A percentile compares a stretch with the other conserved stretches of the same genome.
phyloP scores from a whole-genome alignment of 2,113 vertebrate species.

The Tympanuchus pallidicinctus region DNA sequence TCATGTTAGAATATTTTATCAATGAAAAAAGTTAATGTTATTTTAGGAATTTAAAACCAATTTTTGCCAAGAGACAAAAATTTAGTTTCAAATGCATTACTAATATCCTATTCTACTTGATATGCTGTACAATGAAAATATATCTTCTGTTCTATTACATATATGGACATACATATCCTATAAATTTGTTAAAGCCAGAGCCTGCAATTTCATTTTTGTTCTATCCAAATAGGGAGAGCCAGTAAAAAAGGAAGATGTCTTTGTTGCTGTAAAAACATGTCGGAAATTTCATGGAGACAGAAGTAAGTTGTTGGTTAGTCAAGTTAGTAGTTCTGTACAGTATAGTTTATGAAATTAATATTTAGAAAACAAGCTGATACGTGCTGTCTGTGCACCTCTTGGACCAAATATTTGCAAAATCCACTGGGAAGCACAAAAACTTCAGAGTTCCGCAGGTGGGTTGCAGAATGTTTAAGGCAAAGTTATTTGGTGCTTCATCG shows the following conservation, averaged over 20 bases:
- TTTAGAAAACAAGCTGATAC: background rate
- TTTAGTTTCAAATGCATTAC: background rate
- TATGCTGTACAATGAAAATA: background rate
- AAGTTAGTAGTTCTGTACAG: background rate
- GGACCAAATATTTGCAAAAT: background rate
- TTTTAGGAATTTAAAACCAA: background rate
- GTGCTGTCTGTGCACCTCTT: background rate
- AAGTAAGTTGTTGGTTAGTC: constrained; percentile 84
- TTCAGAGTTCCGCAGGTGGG: background rate
- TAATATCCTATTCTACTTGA: background rate
- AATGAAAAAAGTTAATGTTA: background rate
- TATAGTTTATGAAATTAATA: background rate
- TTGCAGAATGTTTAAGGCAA: background rate
- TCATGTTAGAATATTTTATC: background rate
- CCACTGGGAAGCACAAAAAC: background rate
- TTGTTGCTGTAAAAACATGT: constrained; percentile 97
- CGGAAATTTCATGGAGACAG: constrained; percentile 92
- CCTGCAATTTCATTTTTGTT: constrained; percentile 21
- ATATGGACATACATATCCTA: background rate
- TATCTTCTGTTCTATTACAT: background rate
- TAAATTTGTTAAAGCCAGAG: background rate
- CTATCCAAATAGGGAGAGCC: constrained; percentile 83
- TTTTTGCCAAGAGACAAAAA: background rate
- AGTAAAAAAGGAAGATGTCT: constrained; percentile 87
- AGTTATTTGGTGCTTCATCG: background rate